These are phyloP conservation scores for Drosophila paulistorum DNA, from an alignment of 1,140 invertebrate species.

Conservation along the genomic window DNA sequence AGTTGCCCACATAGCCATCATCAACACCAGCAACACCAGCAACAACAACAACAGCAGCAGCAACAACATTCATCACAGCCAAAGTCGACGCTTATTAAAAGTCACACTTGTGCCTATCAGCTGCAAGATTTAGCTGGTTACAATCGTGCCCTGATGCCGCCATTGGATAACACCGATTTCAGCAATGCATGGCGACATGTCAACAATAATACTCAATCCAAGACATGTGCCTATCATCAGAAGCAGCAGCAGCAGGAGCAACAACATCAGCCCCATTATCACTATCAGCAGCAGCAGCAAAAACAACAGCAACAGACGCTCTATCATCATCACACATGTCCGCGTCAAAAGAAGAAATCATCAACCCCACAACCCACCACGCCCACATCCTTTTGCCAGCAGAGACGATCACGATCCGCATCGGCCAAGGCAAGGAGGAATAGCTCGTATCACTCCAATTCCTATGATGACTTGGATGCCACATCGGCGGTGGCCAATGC, in stretches of 20 bases:
- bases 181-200: conserved; percentile 61
- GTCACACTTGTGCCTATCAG: conserved; percentile 72
- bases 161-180: conserved; percentile 68
- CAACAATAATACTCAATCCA: conserved; percentile 60
- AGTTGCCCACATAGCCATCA: conserved; percentile 69
- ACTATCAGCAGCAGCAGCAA: conserved; percentile 36
- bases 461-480: conserved; percentile 73
- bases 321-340: conserved; percentile 67
- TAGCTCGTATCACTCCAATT: conserved; percentile 69
- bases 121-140: conserved; percentile 65
- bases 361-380: conserved; percentile 28
- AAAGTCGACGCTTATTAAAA: conserved; percentile 68
- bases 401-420: conserved; percentile 52
- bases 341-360: conserved; percentile 59
- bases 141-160: conserved; percentile 70
- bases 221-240: conserved; percentile 60
- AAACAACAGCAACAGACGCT: conserved; percentile 24
- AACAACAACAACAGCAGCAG: not conserved
- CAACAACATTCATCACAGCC: not conserved
- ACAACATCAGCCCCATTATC: conserved; percentile 36
- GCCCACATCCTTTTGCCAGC: conserved; percentile 39
- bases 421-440: conserved; percentile 63
- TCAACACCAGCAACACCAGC: conserved; percentile 36
- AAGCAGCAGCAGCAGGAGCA: conserved; percentile 23
- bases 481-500: conserved; percentile 63